Conservation (phyloP, 2,888 invertebrate genomes). For the Ennomos erosarius region DNA sequence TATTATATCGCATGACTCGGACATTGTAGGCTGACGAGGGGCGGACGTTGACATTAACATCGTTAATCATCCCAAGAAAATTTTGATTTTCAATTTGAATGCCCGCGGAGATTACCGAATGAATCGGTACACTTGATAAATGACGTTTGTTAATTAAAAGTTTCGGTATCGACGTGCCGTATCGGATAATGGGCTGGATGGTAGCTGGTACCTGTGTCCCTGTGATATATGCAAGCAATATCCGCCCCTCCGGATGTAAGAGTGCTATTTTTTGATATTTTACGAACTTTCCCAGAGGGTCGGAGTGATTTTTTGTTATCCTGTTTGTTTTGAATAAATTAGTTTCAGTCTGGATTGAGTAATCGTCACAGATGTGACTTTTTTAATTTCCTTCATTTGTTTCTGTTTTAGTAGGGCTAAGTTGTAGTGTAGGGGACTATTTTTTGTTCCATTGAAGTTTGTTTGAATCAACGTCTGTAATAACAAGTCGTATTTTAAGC, state of each 20-base stretch:
- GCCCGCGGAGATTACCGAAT: constrained; percentile 67
- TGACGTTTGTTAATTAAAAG: constrained; percentile 69
- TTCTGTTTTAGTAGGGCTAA: constrained; percentile 42
- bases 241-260: constrained; percentile 61
- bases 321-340: constrained; percentile 68
- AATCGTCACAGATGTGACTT: constrained; percentile 67
- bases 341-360: constrained; percentile 51
- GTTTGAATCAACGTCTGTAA: constrained; percentile 5
- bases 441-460: constrained; percentile 14
- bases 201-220: constrained; percentile 52
- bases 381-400: constrained; percentile 66
- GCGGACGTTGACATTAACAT: constrained; percentile 70
- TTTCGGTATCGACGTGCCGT: constrained; percentile 45
- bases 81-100: constrained; percentile 81
- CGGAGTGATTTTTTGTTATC: constrained; percentile 63
- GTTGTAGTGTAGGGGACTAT: constrained; percentile 15
- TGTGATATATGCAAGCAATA: constrained; percentile 58
- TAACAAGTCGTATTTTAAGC: neutral
- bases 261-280: constrained; percentile 55
- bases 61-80: constrained; percentile 81
- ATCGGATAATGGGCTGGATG: constrained; percentile 46
- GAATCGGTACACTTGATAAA: constrained; percentile 68
- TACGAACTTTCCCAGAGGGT: constrained; percentile 63
- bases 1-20: constrained; percentile 80
- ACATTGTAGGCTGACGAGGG: constrained; percentile 71